These are phyloP conservation scores for Odocoileus virginianus DNA, from an alignment of 2,113 vertebrate species.

Conservation along the genomic window DNA sequence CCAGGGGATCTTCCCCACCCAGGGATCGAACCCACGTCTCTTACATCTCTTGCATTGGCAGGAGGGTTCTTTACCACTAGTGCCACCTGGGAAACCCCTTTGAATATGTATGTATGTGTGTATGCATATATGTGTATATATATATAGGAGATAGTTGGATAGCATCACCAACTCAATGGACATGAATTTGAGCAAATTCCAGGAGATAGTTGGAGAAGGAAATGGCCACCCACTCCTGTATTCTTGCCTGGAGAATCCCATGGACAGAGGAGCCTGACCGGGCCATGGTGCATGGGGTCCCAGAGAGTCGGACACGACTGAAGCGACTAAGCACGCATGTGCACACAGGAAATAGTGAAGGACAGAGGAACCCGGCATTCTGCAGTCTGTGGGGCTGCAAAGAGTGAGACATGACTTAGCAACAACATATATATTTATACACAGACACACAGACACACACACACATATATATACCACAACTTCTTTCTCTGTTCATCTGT, in stretches of 20 bases:
- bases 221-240: background rate
- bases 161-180: background rate
- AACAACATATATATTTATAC: background rate
- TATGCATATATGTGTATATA: background rate
- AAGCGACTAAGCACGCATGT: background rate
- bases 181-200: background rate
- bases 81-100: background rate
- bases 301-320: background rate
- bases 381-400: background rate
- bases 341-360: background rate
- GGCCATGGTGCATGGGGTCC: background rate
- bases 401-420: background rate
- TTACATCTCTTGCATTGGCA: background rate
- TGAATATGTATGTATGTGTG: background rate
- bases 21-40: fast-evolving
- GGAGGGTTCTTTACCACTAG: background rate
- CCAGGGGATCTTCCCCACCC: background rate
- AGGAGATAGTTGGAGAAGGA: background rate
- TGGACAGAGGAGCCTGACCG: background rate
- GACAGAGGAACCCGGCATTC: background rate
- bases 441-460: background rate
- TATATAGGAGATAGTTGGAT: background rate
- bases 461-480: background rate
- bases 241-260: background rate
- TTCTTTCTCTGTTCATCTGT: background rate